Evolutionary conservation across 2,113 vertebrate genomes (phyloP).

Genomic region (Oplegnathus fasciatus): DNA sequence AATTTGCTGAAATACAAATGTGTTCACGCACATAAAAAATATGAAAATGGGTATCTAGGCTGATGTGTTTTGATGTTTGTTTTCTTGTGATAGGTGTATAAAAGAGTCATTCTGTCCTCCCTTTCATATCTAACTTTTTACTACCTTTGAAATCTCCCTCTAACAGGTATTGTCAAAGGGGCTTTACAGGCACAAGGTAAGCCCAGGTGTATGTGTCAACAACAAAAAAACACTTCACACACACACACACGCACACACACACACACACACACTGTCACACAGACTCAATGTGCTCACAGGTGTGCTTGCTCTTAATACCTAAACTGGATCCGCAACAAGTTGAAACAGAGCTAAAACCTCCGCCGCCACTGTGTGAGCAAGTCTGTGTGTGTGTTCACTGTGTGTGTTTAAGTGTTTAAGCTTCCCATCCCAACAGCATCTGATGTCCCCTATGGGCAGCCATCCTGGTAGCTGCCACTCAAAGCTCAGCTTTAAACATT

Average conservation of each 20-base stretch:
- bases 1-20: not conserved
- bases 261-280: constrained; percentile 36
- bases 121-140: constrained; percentile 17
- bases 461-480: constrained; percentile 69
- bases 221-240: constrained; percentile 34
- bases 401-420: constrained; percentile 45
- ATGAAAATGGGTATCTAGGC: not conserved
- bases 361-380: constrained; percentile 50
- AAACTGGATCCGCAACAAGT: constrained; percentile 78
- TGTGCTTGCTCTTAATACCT: constrained; percentile 74
- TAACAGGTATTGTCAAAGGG: constrained; percentile 47
- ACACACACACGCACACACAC: constrained; percentile 18
- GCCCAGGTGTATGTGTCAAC: constrained; percentile 63
- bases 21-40: not conserved
- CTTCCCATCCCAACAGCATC: constrained; percentile 41
- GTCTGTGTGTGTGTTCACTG: constrained; percentile 13
- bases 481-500: constrained; percentile 62
- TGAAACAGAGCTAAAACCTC: constrained; percentile 79
- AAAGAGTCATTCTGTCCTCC: constrained; percentile 16
- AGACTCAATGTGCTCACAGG: constrained; percentile 63
- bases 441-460: constrained; percentile 71
- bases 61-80: not conserved
- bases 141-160: constrained; percentile 41
- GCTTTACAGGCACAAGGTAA: constrained; percentile 53
- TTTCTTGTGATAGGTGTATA: not conserved